Conservation (phyloP, 2,888 invertebrate genomes). For the Chelonus formosanus region DNA sequence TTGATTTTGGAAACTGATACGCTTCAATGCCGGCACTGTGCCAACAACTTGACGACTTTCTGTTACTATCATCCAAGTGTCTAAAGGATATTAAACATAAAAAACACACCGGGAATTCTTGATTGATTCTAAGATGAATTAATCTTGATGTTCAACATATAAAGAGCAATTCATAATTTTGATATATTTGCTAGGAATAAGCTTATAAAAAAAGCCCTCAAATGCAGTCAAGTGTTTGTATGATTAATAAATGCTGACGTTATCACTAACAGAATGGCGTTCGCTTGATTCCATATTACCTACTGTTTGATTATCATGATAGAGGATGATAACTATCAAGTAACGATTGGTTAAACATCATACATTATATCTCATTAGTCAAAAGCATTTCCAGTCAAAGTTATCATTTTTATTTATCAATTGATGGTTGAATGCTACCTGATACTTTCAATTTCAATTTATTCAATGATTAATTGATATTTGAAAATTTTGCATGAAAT, state of each 20-base stretch:
- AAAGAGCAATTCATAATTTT: no score
- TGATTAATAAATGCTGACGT: no score
- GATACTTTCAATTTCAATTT: no score
- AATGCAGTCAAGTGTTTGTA: no score
- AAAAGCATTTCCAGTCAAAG: neutral
- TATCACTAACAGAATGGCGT: slow-evolving; percentile 1
- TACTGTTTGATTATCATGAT: slow-evolving; percentile 12
- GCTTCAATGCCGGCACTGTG: slow-evolving; percentile 57
- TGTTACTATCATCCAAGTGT: slow-evolving; percentile 2
- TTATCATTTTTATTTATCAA: neutral
- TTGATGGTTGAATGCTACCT: neutral
- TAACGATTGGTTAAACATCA: slow-evolving; percentile 10
- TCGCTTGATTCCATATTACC: neutral
- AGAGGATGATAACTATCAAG: slow-evolving; percentile 7
- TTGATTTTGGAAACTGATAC: slow-evolving; percentile 51
- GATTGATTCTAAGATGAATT: no score
- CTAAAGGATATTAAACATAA: no score
- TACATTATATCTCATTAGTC: neutral
- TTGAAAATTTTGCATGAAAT: no score
- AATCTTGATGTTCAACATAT: no score
- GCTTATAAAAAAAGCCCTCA: no score
- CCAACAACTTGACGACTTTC: slow-evolving; percentile 33
- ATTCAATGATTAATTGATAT: no score
- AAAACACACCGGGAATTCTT: no score
- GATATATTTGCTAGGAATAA: no score